Percentiles rank a stretch among this genome's conserved stretches.
phyloP scores from a whole-genome alignment of 2,113 vertebrate species.

The Xiphorhynchus elegans region DNA sequence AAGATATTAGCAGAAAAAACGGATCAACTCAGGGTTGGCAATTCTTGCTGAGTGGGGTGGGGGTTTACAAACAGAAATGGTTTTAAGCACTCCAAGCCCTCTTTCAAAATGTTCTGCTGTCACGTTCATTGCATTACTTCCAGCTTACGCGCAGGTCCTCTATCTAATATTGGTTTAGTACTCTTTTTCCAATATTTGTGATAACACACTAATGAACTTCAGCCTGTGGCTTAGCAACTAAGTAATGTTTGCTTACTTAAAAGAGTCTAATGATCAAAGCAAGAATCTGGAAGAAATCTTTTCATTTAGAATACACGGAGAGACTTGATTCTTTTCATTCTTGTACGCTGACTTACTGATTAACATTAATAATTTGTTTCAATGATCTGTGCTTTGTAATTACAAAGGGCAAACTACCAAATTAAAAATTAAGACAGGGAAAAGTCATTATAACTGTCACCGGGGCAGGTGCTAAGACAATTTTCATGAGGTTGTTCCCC shows the following conservation, averaged over 20 bases:
- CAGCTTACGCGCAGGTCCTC: slow-evolving; percentile 25
- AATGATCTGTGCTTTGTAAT: neutral
- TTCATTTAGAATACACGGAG: neutral
- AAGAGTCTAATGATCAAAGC: slow-evolving; percentile 40
- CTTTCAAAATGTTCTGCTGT: neutral
- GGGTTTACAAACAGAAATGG: slow-evolving; percentile 20
- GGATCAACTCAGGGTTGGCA: neutral
- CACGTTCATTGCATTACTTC: slow-evolving; percentile 32
- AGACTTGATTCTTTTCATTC: slow-evolving; percentile 28
- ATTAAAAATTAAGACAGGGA: neutral
- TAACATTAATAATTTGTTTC: slow-evolving; percentile 9
- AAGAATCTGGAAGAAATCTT: slow-evolving; percentile 50
- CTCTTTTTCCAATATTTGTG: slow-evolving; percentile 45
- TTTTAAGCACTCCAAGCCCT: slow-evolving; percentile 21
- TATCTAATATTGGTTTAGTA: slow-evolving; percentile 48
- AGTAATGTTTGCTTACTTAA: slow-evolving; percentile 55
- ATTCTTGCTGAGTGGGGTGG: neutral
- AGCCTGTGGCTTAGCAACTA: slow-evolving; percentile 57
- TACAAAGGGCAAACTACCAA: neutral
- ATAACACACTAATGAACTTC: slow-evolving; percentile 53
- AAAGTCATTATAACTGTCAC: neutral
- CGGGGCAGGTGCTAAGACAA: neutral
- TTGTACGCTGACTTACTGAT: neutral
- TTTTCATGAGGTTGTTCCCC: neutral
- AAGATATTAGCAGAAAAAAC: neutral